These are phyloP conservation scores for Notodonta ziczac DNA, from an alignment of 2,888 invertebrate species.

Conservation along the genomic window DNA sequence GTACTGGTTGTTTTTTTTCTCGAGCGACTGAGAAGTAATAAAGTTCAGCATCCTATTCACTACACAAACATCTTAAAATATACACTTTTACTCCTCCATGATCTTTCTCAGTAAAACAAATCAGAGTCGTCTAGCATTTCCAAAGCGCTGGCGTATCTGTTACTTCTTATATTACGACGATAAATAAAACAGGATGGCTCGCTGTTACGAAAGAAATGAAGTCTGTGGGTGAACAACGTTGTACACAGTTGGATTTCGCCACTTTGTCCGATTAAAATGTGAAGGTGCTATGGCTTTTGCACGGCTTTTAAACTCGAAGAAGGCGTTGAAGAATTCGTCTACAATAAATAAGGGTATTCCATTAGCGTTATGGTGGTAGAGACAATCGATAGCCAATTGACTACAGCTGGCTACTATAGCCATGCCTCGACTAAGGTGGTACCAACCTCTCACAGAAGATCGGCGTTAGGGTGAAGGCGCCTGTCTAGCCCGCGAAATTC, in stretches of 20 bases:
- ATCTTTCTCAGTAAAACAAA: constrained; percentile 7
- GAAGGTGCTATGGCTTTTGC: constrained; percentile 3
- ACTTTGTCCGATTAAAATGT: constrained; percentile 32
- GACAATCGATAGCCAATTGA: constrained; percentile 24
- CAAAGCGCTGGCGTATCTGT: constrained; percentile 26
- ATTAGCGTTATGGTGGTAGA: constrained; percentile 6
- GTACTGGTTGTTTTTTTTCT: no score
- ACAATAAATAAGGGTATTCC: neutral
- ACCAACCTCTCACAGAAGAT: no score
- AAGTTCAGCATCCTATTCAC: neutral
- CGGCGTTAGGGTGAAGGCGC: no score
- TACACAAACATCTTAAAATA: constrained; percentile 3
- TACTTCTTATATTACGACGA: constrained; percentile 30
- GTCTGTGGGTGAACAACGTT: constrained; percentile 25
- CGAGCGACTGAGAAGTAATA: no score
- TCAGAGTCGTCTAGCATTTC: constrained; percentile 20
- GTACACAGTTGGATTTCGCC: constrained; percentile 29
- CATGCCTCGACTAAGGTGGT: neutral
- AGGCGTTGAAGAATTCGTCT: neutral
- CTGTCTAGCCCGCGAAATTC: no score
- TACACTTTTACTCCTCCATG: neutral
- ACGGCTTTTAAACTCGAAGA: neutral
- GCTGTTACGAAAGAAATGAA: constrained; percentile 33
- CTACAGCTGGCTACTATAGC: constrained; percentile 33
- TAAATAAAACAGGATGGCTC: constrained; percentile 34